phyloP scores from a whole-genome alignment of 1,140 invertebrate genomes.

The Vollenhovia emeryi region DNA sequence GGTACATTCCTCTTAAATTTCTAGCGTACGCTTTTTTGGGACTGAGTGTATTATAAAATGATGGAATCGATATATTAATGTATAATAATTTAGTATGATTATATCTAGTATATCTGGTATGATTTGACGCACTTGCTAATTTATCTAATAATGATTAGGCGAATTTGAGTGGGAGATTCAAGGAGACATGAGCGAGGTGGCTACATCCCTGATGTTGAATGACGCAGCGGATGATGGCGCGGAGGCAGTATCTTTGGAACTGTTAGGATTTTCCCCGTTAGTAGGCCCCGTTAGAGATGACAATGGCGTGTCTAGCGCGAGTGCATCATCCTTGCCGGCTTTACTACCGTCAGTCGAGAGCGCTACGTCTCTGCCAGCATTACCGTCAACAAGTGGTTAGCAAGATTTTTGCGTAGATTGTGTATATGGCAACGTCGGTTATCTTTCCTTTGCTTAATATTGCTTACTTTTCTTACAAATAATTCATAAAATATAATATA shows the following conservation, averaged over 20 bases:
- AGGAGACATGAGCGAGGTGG: conserved; percentile 79
- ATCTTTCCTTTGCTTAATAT: background rate
- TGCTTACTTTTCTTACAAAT: background rate
- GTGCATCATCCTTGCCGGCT: conserved; percentile 69
- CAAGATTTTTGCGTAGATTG: background rate
- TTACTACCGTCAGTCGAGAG: conserved; percentile 20
- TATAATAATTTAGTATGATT: background rate
- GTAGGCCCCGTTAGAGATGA: conserved; percentile 67
- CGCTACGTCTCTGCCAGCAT: conserved; percentile 67
- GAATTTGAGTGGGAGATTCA: conserved; percentile 83
- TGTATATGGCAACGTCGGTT: background rate
- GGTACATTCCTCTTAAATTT: too few relatives aligned
- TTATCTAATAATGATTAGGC: conserved; percentile 65
- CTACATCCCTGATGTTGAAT: conserved; percentile 79
- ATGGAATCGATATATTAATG: background rate
- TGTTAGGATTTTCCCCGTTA: conserved; percentile 76
- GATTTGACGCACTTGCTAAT: conserved; percentile 1
- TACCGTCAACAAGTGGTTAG: conserved; percentile 76
- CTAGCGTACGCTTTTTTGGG: too few relatives aligned
- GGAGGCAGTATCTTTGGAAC: conserved; percentile 72
- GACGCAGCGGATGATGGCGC: conserved; percentile 66
- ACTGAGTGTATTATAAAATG: background rate
- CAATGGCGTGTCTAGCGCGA: conserved; percentile 40
- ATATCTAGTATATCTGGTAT: conserved; percentile 14
- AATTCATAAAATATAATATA: background rate